phyloP scores from a whole-genome alignment of 2,113 vertebrate species.

The Lathamus discolor region DNA sequence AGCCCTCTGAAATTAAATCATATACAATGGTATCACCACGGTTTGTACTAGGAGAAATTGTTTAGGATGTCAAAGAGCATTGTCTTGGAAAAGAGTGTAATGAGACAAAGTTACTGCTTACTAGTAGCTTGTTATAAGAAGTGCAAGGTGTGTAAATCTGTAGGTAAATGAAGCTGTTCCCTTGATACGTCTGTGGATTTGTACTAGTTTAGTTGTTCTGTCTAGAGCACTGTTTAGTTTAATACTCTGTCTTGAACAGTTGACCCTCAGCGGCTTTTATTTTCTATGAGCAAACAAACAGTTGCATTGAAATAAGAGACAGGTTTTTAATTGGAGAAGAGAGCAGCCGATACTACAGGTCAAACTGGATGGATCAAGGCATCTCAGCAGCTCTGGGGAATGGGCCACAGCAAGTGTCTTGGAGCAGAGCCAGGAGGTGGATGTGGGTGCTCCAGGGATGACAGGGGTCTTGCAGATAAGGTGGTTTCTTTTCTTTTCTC shows the following conservation, averaged over 20 bases:
- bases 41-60: neutral
- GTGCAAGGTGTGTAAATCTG: neutral
- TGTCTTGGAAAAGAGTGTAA: neutral
- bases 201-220: neutral
- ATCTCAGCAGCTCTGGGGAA: neutral
- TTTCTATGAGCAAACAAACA: neutral
- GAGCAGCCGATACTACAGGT: constrained; percentile 34
- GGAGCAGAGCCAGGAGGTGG: neutral
- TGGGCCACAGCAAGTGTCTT: rapidly evolving
- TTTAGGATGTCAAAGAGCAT: neutral
- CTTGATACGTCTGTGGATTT: neutral
- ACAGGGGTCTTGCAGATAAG: neutral
- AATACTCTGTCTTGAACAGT: neutral
- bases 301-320: constrained; percentile 27
- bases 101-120: neutral
- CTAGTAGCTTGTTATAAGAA: neutral
- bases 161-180: neutral
- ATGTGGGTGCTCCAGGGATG: neutral
- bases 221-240: neutral
- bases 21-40: neutral
- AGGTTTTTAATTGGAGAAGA: constrained; percentile 33
- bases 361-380: neutral
- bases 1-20: neutral
- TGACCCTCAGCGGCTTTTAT: neutral
- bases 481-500: neutral